Evolutionary conservation across 2,888 invertebrate species (phyloP).

Genomic region (Eupithecia vulgata): DNA sequence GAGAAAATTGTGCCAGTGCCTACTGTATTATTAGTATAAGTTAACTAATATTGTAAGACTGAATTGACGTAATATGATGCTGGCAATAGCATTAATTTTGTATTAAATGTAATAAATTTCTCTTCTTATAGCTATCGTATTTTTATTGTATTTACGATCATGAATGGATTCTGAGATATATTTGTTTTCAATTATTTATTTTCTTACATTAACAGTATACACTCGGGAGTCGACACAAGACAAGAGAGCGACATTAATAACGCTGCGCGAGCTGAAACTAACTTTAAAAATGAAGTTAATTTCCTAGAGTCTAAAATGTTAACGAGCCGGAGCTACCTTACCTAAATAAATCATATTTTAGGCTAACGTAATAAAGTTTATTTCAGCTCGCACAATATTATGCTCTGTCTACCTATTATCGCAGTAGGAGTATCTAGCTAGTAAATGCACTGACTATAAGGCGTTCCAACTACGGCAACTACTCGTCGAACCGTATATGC

Average conservation of each 20-base stretch:
- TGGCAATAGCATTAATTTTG: slow-evolving; percentile 64
- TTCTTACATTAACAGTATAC: not conserved
- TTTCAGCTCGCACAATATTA: not conserved
- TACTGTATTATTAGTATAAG: slow-evolving; percentile 71
- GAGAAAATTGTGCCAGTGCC: slow-evolving; percentile 77
- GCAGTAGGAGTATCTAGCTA: not conserved
- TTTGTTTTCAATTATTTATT: not conserved
- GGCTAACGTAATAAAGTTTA: not conserved
- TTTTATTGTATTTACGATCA: not conserved
- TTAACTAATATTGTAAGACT: slow-evolving; percentile 76
- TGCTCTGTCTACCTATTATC: not conserved
- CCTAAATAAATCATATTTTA: not conserved
- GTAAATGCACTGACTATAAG: not conserved
- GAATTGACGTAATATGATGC: slow-evolving; percentile 64
- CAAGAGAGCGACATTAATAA: too few species aligned
- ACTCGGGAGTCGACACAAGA: too few species aligned
- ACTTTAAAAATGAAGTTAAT: too few species aligned
- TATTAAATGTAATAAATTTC: slow-evolving; percentile 67
- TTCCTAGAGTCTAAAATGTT: too few species aligned
- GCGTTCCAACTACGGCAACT: not conserved
- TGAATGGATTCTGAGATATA: not conserved
- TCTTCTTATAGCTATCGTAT: slow-evolving; percentile 56
- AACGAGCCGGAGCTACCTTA: too few species aligned
- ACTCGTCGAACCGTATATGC: slow-evolving; percentile 88
- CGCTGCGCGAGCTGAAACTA: too few species aligned